phyloP scores from a whole-genome alignment of 1,140 invertebrate genomes.

The Drosophila mauritiana region DNA sequence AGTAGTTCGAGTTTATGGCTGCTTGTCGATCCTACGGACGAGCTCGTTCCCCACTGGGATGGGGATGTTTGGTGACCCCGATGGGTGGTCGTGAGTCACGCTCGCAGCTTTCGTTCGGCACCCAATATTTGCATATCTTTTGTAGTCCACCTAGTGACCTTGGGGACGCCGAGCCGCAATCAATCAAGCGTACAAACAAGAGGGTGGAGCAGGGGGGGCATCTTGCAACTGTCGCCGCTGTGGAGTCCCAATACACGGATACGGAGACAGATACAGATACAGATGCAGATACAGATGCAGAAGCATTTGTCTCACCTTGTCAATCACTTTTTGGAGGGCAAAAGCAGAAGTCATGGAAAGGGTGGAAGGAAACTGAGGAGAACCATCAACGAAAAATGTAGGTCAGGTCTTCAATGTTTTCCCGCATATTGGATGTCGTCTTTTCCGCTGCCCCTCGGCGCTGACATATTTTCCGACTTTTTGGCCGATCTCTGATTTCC shows the following conservation, averaged over 20 bases:
- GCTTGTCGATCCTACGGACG: conserved; percentile 20
- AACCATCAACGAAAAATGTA: conserved; percentile 26
- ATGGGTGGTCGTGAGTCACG: conserved; percentile 18
- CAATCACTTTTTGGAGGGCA: conserved; percentile 40
- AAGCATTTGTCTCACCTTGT: conserved; percentile 59
- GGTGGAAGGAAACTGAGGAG: not conserved
- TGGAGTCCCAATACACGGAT: conserved; percentile 35
- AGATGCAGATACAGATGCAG: conserved; percentile 8
- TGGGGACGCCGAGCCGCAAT: conserved; percentile 66
- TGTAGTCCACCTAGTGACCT: conserved; percentile 59
- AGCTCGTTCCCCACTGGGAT: not conserved
- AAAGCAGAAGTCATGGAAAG: not conserved
- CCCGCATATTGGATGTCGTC: conserved; percentile 40
- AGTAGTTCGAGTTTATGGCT: conserved; percentile 61
- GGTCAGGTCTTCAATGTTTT: conserved; percentile 31
- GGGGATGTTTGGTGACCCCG: conserved; percentile 26
- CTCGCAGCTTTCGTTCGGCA: conserved; percentile 2
- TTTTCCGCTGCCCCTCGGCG: conserved; percentile 8
- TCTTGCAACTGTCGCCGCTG: conserved; percentile 43
- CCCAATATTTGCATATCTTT: conserved; percentile 59
- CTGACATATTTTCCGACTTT: conserved; percentile 26
- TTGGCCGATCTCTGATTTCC: conserved; percentile 38
- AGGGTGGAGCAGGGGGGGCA: conserved; percentile 13
- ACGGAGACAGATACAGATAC: conserved; percentile 10
- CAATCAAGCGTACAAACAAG: conserved; percentile 59